A percentile compares a stretch with the other conserved stretches of the same genome.
These are phyloP conservation scores for Athetis lepigone DNA, from an alignment of 2,888 invertebrate genomes.

Conservation along the genomic window DNA sequence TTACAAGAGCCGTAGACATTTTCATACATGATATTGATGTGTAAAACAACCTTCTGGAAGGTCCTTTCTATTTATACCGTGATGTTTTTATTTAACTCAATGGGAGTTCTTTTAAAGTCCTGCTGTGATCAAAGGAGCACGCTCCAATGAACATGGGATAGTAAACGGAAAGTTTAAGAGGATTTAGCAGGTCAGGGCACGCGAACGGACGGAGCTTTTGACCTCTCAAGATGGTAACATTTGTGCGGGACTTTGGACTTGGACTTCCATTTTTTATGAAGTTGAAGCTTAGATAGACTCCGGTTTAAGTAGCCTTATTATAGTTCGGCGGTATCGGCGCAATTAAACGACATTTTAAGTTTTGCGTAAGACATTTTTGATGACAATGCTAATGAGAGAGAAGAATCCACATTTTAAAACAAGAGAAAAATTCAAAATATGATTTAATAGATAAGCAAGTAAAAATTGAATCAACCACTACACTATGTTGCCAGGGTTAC, in stretches of 20 bases:
- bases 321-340: neutral
- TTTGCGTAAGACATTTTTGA: neutral
- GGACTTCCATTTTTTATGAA: neutral
- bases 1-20: slow-evolving; percentile 4
- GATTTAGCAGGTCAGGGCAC: slow-evolving; percentile 73
- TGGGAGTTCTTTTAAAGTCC: slow-evolving; percentile 63
- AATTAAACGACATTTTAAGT: neutral
- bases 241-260: slow-evolving; percentile 8
- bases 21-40: slow-evolving; percentile 14
- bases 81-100: slow-evolving; percentile 49
- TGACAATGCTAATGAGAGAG: slow-evolving; percentile 20
- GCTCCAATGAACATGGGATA: slow-evolving; percentile 63
- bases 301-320: neutral
- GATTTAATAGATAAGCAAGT: neutral
- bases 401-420: neutral
- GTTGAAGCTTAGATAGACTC: neutral
- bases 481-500: neutral
- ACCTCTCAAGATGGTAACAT: slow-evolving; percentile 35
- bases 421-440: neutral
- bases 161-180: slow-evolving; percentile 68
- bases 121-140: slow-evolving; percentile 58
- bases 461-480: neutral
- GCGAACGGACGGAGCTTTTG: slow-evolving; percentile 45
- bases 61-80: slow-evolving; percentile 30
- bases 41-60: slow-evolving; percentile 37